These are phyloP conservation scores for Ptychobarbus kaznakovi DNA, from an alignment of 2,797 vertebrate species.

Conservation along the genomic window DNA sequence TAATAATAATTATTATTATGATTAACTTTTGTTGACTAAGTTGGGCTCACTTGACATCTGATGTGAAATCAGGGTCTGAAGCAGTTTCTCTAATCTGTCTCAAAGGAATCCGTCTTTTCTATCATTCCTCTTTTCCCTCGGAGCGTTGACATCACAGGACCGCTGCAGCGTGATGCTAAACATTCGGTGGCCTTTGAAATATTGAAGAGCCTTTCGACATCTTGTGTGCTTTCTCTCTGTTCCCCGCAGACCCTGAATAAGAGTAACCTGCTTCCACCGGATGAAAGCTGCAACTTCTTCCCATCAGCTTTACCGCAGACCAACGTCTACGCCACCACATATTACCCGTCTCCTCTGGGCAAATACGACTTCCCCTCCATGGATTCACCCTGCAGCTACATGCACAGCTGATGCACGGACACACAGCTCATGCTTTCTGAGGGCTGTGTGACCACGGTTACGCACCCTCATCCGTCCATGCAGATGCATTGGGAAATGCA, in stretches of 20 bases:
- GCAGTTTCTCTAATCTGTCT: not conserved
- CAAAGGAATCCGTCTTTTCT: not conserved
- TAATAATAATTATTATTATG: not conserved
- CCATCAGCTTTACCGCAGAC: conserved; percentile 87
- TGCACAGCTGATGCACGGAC: conserved; percentile 86
- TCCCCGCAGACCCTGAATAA: conserved; percentile 89
- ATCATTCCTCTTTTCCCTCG: conserved; percentile 22
- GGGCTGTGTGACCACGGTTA: conserved; percentile 2
- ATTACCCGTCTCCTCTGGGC: conserved; percentile 89
- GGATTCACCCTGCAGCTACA: conserved; percentile 91
- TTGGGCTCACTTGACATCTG: not conserved
- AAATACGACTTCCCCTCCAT: conserved; percentile 91
- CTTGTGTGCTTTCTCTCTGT: not conserved
- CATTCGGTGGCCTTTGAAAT: not conserved
- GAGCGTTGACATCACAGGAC: conserved; percentile 24
- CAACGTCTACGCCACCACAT: conserved; percentile 94
- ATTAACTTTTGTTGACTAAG: not conserved
- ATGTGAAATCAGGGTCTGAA: not conserved
- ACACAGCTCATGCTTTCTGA: conserved; percentile 20
- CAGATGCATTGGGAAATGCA: conserved; percentile 4
- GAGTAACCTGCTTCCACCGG: conserved; percentile 89
- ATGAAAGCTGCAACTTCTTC: conserved; percentile 95
- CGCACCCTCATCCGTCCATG: not conserved
- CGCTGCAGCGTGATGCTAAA: conserved; percentile 18
- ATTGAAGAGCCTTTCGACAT: not conserved